A percentile compares a stretch with the other conserved stretches of the same genome.
Conservation (phyloP, 2,888 invertebrate species). For the Platycheirus rosarum region DNA sequence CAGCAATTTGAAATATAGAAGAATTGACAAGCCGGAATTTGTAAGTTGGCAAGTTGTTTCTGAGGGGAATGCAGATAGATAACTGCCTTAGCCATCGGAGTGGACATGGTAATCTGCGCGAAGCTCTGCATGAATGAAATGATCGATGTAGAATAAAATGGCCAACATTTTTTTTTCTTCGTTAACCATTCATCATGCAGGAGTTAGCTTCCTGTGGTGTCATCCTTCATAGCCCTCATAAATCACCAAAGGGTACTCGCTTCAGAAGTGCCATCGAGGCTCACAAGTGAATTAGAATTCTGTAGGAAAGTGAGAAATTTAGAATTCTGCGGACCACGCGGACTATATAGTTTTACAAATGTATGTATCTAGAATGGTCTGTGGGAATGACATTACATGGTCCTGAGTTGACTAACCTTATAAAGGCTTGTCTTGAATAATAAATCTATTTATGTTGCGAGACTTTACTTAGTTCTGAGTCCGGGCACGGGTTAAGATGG, state of each 20-base stretch:
- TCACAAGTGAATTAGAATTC: slow-evolving; percentile 18
- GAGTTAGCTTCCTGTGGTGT: slow-evolving; percentile 1
- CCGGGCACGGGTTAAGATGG: slow-evolving; percentile 40
- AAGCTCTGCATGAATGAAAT: slow-evolving; percentile 52
- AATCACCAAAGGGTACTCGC: slow-evolving; percentile 23
- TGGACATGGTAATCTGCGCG: not conserved
- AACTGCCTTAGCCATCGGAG: not conserved
- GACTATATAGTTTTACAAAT: slow-evolving; percentile 7
- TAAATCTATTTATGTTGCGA: slow-evolving; percentile 40
- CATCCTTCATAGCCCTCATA: slow-evolving; percentile 14
- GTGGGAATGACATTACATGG: slow-evolving; percentile 2
- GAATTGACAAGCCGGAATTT: slow-evolving; percentile 69
- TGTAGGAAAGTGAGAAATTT: not conserved
- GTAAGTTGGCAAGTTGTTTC: slow-evolving; percentile 61
- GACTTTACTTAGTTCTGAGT: slow-evolving; percentile 58
- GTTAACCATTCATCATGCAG: slow-evolving; percentile 21
- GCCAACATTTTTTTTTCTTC: not conserved
- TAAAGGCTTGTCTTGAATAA: slow-evolving; percentile 70
- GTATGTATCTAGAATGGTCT: slow-evolving; percentile 13
- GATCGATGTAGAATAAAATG: slow-evolving; percentile 54
- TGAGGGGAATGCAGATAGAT: slow-evolving; percentile 31
- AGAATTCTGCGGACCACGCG: slow-evolving; percentile 1
- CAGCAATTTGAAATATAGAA: slow-evolving; percentile 65
- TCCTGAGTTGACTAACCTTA: slow-evolving; percentile 66
- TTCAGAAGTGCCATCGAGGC: not conserved